Evolutionary conservation across 2,888 invertebrate genomes (phyloP), one percentile per base, ranked within the genome.

Genomic region (Smittia sp.): DNA sequence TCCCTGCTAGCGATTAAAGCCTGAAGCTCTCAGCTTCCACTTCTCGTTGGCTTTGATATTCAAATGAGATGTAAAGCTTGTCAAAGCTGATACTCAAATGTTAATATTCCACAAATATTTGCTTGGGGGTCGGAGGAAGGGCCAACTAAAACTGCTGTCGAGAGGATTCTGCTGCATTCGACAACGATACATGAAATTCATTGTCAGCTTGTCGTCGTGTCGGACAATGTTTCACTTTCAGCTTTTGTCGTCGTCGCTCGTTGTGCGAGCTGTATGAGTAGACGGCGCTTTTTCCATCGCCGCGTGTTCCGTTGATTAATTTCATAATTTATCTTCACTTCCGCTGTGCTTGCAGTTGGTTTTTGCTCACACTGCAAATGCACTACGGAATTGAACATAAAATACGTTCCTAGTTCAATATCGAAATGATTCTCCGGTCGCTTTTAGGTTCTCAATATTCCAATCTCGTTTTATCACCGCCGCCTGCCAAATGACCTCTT

Each of bases 371-470:
- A 92, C 93, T 93, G 93, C 93, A 93, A 69, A 93, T 93, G 93
- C 93, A 93, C 93, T 93, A 92, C 93, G 93, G 93, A 93, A 93
- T 93, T 93, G 93, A 93, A 86, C 89, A 83, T 85, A 87, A 85
- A 85, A 85, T 85, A 62, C 39, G 39, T n/a, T 24, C n/a, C n/a
- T 62, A 20, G 15, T 58, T 20, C 9, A 18, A 58, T 20, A 22
- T 32, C 32, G 32, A 32, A 32, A 32, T 32, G 9, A 32, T 32
- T 32, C 32, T 9, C 9, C 32, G 32, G 3, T 32, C 3, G 32
- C 32, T 32, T 32, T 32, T 32, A 3, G 32, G 4, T n/a, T 11
- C 15, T 46, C 2, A 46, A 46, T 46, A 46, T 46, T 46, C 46
- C 46, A 11, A 15, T 46, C 46, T 46, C 15, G 46, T n/a, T n/a